Base-by-base conservation (phyloP, 2,797 vertebrate genomes). In the Urophycis tenuis region DNA sequence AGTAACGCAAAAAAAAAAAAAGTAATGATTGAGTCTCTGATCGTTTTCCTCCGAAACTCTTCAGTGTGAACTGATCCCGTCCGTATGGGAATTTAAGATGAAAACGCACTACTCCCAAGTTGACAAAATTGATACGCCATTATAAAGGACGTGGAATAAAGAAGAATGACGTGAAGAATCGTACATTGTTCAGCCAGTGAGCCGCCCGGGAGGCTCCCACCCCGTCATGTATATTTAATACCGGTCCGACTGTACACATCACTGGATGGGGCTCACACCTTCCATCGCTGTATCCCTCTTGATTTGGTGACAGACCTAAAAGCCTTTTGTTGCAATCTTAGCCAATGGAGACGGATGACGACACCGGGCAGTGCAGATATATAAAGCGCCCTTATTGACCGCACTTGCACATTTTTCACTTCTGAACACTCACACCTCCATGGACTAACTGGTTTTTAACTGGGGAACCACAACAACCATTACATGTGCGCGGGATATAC, bases 261-360 rank as follows among this genome's bases (percentile, higher is more conserved):
- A 67, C n/a, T 29, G n/a, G 2, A 3, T 53, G 7, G 25, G 17
- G 60, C 53, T 67, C 12, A 49, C 60, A 67, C 60, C 88, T 86
- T 87, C 91, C 90, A 90, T 90, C 90, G 82, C 92, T 90, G 90
- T 89, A 89, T 93, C 89, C 88, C 87, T 92, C 91, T 94, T 92
- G 94, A 95, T 94, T 93, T 93, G 95, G 92, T 96, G 96, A 95
- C 95, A 96, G 95, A 95, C 94, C 94, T 95, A 93, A 94, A 94
- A 95, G 94, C 95, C 96, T 96, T 98, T 98, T 97, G 96, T 96
- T 97, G 94, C 92, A 93, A 93, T 92, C 93, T 93, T 95, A 96
- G 95, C 96, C 96, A 97, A 98, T 97, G 93, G 95, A 96, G 94
- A 94, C 93, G 92, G 93, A 94, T 96, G 93, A 98, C 96, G 95